These are phyloP conservation scores for Dicranocentrus wangi DNA, from an alignment of 2,888 invertebrate genomes.

Conservation along the genomic window DNA sequence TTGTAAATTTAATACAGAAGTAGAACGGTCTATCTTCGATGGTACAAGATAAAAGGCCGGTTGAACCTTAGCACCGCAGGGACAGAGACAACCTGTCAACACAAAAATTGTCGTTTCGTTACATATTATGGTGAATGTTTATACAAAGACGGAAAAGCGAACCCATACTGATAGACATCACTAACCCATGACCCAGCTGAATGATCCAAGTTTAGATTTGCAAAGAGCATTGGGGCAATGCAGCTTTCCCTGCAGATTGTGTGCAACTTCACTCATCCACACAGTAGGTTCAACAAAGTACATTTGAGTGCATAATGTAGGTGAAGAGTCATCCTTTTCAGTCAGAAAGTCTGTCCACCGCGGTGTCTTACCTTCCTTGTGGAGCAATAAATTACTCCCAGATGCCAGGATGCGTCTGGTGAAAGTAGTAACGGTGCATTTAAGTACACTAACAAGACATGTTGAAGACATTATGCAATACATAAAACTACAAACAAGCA, in stretches of 20 bases:
- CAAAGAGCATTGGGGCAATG: conserved; percentile 86
- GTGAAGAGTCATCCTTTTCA: conserved; percentile 69
- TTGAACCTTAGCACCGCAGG: conserved; percentile 90
- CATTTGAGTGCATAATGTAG: conserved; percentile 81
- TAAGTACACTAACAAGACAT: too few relatives aligned
- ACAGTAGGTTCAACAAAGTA: conserved; percentile 91
- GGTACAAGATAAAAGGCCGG: conserved; percentile 87
- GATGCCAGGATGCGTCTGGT: conserved; percentile 84
- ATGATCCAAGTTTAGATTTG: conserved; percentile 88
- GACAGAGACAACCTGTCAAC: conserved; percentile 92
- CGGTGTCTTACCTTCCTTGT: conserved; percentile 78
- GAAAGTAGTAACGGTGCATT: conserved; percentile 32
- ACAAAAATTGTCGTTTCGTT: conserved; percentile 68
- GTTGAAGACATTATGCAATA: too few relatives aligned
- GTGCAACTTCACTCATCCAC: conserved; percentile 88
- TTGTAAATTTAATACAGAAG: conserved; percentile 90
- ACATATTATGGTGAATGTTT: not conserved
- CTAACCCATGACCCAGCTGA: conserved; percentile 93
- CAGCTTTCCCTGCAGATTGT: conserved; percentile 86
- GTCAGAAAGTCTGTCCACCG: conserved; percentile 77
- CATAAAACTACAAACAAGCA: too few relatives aligned
- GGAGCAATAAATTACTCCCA: conserved; percentile 85
- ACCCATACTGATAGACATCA: too few relatives aligned
- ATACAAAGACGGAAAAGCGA: too few relatives aligned
- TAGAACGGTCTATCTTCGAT: conserved; percentile 91